A percentile compares a stretch with the other conserved stretches of the same genome.
phyloP scores from a whole-genome alignment of 2,797 vertebrate genomes.

The Phrynocephalus forsythii region DNA sequence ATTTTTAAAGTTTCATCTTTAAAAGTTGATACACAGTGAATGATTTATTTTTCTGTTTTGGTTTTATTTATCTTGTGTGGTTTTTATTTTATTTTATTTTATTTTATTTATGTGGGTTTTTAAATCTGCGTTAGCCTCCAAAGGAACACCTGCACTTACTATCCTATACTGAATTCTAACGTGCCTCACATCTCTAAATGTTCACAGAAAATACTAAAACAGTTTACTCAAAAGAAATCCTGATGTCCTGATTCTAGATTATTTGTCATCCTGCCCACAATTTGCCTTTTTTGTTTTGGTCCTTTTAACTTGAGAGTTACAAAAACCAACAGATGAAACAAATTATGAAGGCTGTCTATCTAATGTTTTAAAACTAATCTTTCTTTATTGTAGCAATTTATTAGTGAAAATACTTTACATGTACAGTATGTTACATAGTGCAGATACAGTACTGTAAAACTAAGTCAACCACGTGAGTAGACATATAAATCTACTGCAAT shows the following conservation, averaged over 20 bases:
- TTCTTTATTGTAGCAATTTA: neutral
- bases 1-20: slow-evolving; percentile 9
- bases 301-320: neutral
- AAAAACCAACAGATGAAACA: neutral
- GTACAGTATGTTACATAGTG: neutral
- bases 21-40: neutral
- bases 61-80: neutral
- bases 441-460: neutral
- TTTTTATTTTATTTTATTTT: neutral
- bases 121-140: neutral
- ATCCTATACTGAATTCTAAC: neutral
- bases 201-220: neutral
- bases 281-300: neutral
- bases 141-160: neutral
- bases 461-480: neutral
- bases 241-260: neutral
- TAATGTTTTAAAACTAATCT: neutral
- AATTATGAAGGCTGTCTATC: neutral
- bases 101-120: too few species aligned
- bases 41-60: neutral
- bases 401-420: neutral
- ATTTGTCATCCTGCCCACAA: neutral
- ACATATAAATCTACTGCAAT: neutral
- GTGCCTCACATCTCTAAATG: neutral
- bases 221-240: neutral